Conservation (phyloP, 53 echinoderm and acorn worm genomes). For the Henricia sp. region DNA sequence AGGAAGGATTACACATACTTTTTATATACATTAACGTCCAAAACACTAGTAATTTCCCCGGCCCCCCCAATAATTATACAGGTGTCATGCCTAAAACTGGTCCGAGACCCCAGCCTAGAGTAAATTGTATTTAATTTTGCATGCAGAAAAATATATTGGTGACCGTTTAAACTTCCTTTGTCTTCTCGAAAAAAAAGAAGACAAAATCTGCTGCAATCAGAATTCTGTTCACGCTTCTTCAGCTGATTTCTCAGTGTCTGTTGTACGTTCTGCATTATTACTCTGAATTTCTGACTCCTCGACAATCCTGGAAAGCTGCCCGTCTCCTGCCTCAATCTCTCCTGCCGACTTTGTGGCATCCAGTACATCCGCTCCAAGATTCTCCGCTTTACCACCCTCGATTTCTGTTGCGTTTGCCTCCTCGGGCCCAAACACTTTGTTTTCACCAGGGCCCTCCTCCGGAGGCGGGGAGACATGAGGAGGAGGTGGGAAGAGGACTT, state of each 20-base stretch:
- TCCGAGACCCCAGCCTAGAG: no score
- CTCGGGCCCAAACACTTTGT: constrained; percentile 71
- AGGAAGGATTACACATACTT: no score
- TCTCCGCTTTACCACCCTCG: constrained; percentile 12
- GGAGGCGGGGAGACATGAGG: constrained; percentile 53
- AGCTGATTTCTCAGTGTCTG: constrained; percentile 68
- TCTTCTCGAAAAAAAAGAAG: no score
- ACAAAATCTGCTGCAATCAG: no score
- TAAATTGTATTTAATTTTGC: no score
- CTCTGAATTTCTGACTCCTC: constrained; percentile 86
- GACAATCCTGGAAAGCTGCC: constrained; percentile 73
- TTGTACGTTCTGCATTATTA: constrained; percentile 62
- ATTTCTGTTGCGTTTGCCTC: constrained; percentile 31
- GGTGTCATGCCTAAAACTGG: no score
- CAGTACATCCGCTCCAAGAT: background rate
- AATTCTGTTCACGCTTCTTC: constrained; percentile 9
- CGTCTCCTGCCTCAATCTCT: constrained; percentile 31
- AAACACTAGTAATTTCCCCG: no score
- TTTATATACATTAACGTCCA: no score
- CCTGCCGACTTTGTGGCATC: constrained; percentile 8
- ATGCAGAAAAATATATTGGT: no score
- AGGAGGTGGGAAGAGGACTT: constrained; percentile 88
- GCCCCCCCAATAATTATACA: no score
- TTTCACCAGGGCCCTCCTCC: constrained; percentile 5
- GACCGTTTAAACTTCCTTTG: no score